phyloP scores from a whole-genome alignment of 1,140 invertebrate species.

The Brachionus paranguensis region DNA sequence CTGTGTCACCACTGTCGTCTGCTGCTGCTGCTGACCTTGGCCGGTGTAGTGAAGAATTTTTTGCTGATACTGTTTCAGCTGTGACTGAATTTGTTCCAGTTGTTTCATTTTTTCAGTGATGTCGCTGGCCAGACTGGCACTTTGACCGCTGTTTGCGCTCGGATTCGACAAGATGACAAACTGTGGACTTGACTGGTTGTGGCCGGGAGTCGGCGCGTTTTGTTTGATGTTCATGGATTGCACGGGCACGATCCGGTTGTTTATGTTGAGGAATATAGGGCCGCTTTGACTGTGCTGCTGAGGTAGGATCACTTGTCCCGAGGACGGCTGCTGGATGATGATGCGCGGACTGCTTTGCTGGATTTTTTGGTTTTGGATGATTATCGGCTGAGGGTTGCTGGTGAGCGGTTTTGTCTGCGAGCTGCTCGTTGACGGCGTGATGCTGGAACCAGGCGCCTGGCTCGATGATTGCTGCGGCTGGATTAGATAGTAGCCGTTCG shows the following conservation, averaged over 20 bases:
- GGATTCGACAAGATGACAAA: background rate
- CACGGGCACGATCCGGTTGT: constrained; percentile 17
- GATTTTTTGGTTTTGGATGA: background rate
- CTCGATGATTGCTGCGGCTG: background rate
- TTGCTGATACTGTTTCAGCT: constrained; percentile 15
- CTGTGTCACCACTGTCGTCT: background rate
- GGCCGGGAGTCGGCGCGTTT: background rate
- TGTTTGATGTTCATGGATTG: constrained; percentile 27
- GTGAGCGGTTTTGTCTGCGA: background rate
- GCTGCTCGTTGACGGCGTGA: background rate
- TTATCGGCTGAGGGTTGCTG: background rate
- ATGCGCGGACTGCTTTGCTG: background rate
- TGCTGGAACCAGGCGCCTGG: background rate
- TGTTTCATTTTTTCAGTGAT: constrained; percentile 37
- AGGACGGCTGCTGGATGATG: background rate
- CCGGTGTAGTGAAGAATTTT: background rate
- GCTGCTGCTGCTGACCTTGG: background rate
- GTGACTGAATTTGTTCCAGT: constrained; percentile 36
- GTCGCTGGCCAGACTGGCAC: background rate
- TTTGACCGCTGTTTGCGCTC: background rate
- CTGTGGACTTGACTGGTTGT: background rate
- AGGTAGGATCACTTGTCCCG: background rate
- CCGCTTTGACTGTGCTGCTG: background rate
- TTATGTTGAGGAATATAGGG: constrained; percentile 32
- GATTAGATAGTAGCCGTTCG: constrained; percentile 1